Base-by-base conservation (phyloP, 2,113 vertebrate genomes). In the Osmerus eperlanus region DNA sequence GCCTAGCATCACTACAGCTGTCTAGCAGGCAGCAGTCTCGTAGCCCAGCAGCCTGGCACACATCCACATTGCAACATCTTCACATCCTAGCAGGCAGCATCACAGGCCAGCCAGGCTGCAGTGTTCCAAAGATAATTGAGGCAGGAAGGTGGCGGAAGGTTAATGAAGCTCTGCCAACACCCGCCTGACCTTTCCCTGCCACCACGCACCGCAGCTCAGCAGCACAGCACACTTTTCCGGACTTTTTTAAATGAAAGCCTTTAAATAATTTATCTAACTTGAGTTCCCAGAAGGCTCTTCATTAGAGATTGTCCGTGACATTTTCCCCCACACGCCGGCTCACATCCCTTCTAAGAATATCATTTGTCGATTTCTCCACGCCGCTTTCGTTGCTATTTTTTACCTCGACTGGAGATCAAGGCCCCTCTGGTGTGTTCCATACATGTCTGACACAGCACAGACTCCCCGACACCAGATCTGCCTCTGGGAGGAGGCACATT, bases 211-310 rank as follows among this genome's bases (percentile, higher is more conserved):
- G 87, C 89, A 90, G 85, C 63, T 80, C 81, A 81, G 36, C 36
- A 41, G 36, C 64, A 82, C 81, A 81, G 86, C 79, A 82, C 78
- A 88, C 79, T 83, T 88, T 91, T 91, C 90, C 90, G 86, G 87
- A 87, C 84, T 85, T 90, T 90, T 90, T 90, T 90, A 90, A 93
- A 92, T 92, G 90, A 92, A 92, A 91, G 89, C 84, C 88, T 91
- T 93, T 92, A 90, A 91, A 93, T 92, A 93, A 93, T 92, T 90
- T 87, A 91, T 92, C 89, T 85, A 85, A 91, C 90, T 90, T 89
- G 88, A 88, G 87, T 90, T 90, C 90, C 91, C 88, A 73, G 72
- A 86, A 91, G 90, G 85, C 83, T 83, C 84, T 88, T 91, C 90
- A 90, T 93, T 92, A 93, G 88, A 84, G 81, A 83, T 84, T 80